Evolutionary conservation across 2,113 vertebrate genomes (phyloP), one percentile per base, ranked within the genome.

Genomic region (Sinocyclocheilus maitianheensis): DNA sequence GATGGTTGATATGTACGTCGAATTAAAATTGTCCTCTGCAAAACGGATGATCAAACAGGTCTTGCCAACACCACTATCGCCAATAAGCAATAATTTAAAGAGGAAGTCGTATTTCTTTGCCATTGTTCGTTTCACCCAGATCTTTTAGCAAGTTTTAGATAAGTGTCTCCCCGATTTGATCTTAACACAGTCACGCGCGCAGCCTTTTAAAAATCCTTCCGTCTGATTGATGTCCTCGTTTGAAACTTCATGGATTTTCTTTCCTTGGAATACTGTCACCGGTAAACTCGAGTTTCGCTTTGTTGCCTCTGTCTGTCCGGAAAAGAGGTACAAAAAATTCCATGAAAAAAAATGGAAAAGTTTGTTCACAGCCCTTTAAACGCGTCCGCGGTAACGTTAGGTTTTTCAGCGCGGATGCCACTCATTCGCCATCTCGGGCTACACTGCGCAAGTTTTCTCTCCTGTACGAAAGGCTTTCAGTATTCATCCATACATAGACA

Each of bases 71-170:
- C 97, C 97, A 34, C 97, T 98, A 93, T 99, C 97, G 81, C 97
- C 97, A 91, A 99, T 98, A 55, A 99, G 95, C 63, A 97, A 91
- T 91, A 97, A 74, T 89, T 97, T 97, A 94, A 95, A 98, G 83
- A 98, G 96, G 90, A 97, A 97, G 93, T 98, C 97, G 90, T 98
- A 98, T 92, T 97, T 96, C 93, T 98, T 97, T 92, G 97, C 97
- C 96, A 96, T 96, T 69, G 55, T 90, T 63, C 51, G 62, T 84
- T 74, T n/a, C 51, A 74, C 55, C 2, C 7, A 85, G 30, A 46
- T 62, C 46, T 79, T 89, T 48, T 40, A 87, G 37, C 82, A 78
- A 71, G 77, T 46, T 78, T 1, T 3, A 53, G 30, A 53, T 51
- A n/a, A 34, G 5, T 22, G 9, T 6, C 2, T 24, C 30, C 18